Conservation (phyloP, 2,888 invertebrate species). For the Eurytoma californica region DNA sequence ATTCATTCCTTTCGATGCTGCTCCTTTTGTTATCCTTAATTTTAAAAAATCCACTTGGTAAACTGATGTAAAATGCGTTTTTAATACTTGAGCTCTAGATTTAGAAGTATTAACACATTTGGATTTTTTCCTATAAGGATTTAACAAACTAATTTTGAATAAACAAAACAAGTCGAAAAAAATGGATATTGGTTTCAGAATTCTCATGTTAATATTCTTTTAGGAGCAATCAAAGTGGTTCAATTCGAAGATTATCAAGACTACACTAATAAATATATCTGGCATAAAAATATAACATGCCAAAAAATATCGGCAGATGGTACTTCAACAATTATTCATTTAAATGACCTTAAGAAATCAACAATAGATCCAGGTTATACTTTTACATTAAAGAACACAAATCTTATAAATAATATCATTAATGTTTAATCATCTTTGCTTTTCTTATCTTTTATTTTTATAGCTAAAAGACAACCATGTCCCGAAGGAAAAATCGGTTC, state of each 20-base stretch:
- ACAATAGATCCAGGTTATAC: constrained; percentile 21
- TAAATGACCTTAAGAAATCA: neutral
- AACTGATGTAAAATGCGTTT: neutral
- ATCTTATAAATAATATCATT: neutral
- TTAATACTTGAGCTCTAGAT: too few species aligned
- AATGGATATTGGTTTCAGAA: neutral
- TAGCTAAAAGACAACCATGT: constrained; percentile 49
- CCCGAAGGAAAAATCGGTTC: constrained; percentile 57
- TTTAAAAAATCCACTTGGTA: neutral
- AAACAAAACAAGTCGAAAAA: too few species aligned
- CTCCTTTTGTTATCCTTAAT: constrained; percentile 1
- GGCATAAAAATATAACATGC: constrained; percentile 59
- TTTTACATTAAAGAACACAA: neutral
- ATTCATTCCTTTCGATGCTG: neutral
- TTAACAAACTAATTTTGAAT: too few species aligned
- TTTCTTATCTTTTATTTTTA: neutral
- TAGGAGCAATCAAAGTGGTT: constrained; percentile 53
- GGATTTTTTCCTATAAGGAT: neutral
- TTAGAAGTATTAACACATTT: neutral
- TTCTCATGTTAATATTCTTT: neutral
- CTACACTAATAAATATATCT: constrained; percentile 35
- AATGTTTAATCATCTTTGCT: too few species aligned
- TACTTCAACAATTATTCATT: constrained; percentile 30
- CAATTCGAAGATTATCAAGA: constrained; percentile 52
- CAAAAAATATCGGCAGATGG: constrained; percentile 60